Base-by-base conservation (phyloP, 2,888 invertebrate genomes). In the Enchytraeus crypticus region DNA sequence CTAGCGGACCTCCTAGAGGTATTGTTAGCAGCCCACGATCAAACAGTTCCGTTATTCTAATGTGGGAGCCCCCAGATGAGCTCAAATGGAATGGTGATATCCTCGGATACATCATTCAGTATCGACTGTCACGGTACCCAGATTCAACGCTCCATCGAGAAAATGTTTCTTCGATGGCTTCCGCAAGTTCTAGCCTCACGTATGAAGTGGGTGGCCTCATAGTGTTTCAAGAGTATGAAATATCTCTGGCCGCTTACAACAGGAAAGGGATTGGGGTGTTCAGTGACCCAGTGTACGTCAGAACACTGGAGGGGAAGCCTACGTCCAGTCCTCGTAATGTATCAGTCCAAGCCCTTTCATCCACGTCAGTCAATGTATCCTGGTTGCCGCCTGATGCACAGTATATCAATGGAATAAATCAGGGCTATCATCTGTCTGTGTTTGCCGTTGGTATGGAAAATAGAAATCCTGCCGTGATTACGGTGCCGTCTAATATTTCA, bases 381-480 rank as follows among this genome's bases (percentile, higher is more conserved):
- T 98, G 97, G 95, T 88, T 86, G n/a, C 95, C 96, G 1, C 97
- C 97, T 0, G 90, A 92, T 80, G 93, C 95, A 0, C 93, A 95
- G 74, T 90, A 92, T 81, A 93, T 98, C 59, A 97, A 97, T 77
- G 98, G 98, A 33, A 92, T 96, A 61, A 97, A 96, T 82, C 92
- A 93, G 81, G 92, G 92, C 30, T 93, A 96, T 77, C 95, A 92
- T 82, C 62, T 91, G 11, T 26, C 45, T 8, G 67, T 65, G 26
- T 72, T 53, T 45, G 29, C 30, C 59, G 64, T 73, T 72, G 65
- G 73, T 63, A 57, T 71, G 72, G 5, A 54, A 66, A 56, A 73
- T 70, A 64, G 63, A 23, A 54, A 63, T 21, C 64, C 66, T 14
- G 65, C 66, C 29, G 62, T 59, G 26, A 53, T 68, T 26, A 68